Evolutionary conservation across 2,888 invertebrate species (phyloP).

Genomic region (Galerucella pusilla): DNA sequence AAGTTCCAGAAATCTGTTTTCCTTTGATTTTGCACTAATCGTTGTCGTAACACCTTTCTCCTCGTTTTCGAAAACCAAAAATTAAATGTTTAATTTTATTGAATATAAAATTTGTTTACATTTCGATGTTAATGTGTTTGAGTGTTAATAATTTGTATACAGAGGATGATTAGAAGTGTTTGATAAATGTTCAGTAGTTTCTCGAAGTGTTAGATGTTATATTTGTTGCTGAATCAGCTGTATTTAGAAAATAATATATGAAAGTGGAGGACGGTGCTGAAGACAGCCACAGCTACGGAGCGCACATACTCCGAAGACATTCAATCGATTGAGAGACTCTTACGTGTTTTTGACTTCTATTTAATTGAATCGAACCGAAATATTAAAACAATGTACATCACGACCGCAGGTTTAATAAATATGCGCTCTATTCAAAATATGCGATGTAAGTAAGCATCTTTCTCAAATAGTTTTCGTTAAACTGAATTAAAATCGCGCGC

Average conservation of each 20-base stretch:
- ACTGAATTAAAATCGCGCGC: constrained; percentile 47
- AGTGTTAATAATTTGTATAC: constrained; percentile 49
- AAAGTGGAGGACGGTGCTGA: constrained; percentile 34
- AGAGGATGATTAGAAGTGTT: constrained; percentile 47
- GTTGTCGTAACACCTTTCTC: constrained; percentile 56
- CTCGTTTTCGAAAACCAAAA: constrained; percentile 40
- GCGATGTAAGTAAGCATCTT: constrained; percentile 60
- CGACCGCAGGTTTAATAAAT: constrained; percentile 46
- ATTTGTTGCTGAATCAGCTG: constrained; percentile 50
- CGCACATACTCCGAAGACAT: constrained; percentile 27
- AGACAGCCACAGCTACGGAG: constrained; percentile 28
- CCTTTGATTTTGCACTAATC: constrained; percentile 60
- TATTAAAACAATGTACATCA: constrained; percentile 42
- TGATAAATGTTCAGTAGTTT: constrained; percentile 52
- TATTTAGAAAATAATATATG: constrained; percentile 29
- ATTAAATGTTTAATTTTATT: constrained; percentile 47
- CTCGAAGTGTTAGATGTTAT: constrained; percentile 51
- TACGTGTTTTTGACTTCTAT: constrained; percentile 17
- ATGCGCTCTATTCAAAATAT: constrained; percentile 61
- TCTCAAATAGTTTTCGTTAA: constrained; percentile 55
- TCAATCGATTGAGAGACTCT: constrained; percentile 31
- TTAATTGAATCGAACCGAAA: constrained; percentile 12
- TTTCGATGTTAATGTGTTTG: constrained; percentile 51
- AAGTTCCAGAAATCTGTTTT: constrained; percentile 54
- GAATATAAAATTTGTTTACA: constrained; percentile 47